phyloP scores from a whole-genome alignment of 2,113 vertebrate species.

The Xyliphius kryptos region DNA sequence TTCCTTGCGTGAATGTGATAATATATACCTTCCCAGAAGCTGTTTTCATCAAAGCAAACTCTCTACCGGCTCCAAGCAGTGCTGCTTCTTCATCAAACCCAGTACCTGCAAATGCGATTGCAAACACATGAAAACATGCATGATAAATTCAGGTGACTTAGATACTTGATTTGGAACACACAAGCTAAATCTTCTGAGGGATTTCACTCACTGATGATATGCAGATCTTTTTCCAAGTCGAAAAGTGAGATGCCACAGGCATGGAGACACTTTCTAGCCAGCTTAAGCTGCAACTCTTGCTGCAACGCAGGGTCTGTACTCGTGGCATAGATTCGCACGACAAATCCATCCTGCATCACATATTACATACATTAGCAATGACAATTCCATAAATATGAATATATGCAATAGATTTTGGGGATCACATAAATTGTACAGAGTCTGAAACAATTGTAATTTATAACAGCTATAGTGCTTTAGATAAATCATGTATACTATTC shows the following conservation, averaged over 20 bases:
- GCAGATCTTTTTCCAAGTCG: constrained; percentile 96
- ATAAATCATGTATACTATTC: no score
- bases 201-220: constrained; percentile 93
- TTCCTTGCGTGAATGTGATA: no score
- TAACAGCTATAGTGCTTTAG: no score
- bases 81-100: constrained; percentile 98
- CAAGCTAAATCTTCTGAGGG: no score
- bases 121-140: constrained; percentile 3
- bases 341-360: constrained; percentile 84
- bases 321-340: constrained; percentile 93
- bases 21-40: constrained; percentile 88
- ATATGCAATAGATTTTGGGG: no score
- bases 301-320: constrained; percentile 90
- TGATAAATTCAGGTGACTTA: not conserved
- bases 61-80: constrained; percentile 90
- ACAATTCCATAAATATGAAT: no score
- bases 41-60: constrained; percentile 98
- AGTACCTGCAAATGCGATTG: constrained; percentile 70
- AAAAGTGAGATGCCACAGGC: constrained; percentile 96
- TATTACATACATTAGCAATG: constrained; percentile 3
- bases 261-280: constrained; percentile 96
- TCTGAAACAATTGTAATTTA: no score
- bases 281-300: constrained; percentile 95
- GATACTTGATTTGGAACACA: no score
- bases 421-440: no score